Evolutionary conservation across 2,888 invertebrate species (phyloP), one percentile per base, ranked within the genome.

Genomic region (Macrophya annulata): DNA sequence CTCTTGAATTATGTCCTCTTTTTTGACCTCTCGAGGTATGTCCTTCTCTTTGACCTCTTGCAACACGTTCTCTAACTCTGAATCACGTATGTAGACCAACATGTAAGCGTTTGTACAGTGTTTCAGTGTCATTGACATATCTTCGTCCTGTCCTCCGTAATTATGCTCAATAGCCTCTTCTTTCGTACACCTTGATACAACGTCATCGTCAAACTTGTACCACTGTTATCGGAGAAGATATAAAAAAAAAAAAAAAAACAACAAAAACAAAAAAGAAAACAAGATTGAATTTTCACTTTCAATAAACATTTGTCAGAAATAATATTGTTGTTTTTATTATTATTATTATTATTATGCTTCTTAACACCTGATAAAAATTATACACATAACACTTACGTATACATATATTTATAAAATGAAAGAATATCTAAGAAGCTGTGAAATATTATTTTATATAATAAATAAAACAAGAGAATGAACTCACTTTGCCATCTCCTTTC

Each of bases 201-300:
- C 99, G 94, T 99, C 99, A 93, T 99, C 99, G 93, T 99, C 99
- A 94, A 99, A 99, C 94, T 99, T 99, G 94, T 99, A 99, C 99
- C 99, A 99, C 96, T 98, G 94, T 88, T 89, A 89, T 86, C 6
- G n/a, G n/a, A 88, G 85, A 89, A 86, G 43, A 84, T 86, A 84
- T 85, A 76, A 68, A 85, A 71, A 45, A 31, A 45, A 81, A 79
- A 51, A 2, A 45, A 72, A n/a, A n/a, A n/a, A n/a, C n/a, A n/a
- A n/a, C n/a, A 85, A 74, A 25, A 87, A 51, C 71, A 51, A 84
- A 40, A 65, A 31, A 0, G 72, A 31, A 84, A 84, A 9, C 17
- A 43, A 25, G 2, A 40, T 21, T 12, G 21, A 37, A 45, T n/a
- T 21, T 81, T 21, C 9, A 43, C 15, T 40, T n/a, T n/a, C 59